phyloP scores from a whole-genome alignment of 2,888 invertebrate genomes.

The Mythimna lalbum region DNA sequence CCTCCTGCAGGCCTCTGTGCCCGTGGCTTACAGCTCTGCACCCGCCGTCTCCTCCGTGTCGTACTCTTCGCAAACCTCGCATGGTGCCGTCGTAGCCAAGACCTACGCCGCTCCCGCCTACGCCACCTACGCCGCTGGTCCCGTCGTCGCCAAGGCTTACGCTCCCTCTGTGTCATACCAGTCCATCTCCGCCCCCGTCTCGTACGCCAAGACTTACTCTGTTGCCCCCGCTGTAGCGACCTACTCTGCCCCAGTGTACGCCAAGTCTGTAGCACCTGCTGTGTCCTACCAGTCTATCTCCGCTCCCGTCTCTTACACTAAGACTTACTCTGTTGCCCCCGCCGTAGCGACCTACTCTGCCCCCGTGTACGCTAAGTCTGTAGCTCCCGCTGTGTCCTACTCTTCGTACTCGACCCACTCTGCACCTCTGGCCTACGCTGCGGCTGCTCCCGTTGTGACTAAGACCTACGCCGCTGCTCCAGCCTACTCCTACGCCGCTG shows the following conservation, averaged over 20 bases:
- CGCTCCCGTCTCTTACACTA: constrained; percentile 70
- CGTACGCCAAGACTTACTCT: constrained; percentile 71
- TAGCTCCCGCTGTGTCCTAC: constrained; percentile 63
- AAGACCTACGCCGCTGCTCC: constrained; percentile 70
- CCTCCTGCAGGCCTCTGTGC: constrained; percentile 81
- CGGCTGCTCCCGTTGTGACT: constrained; percentile 70
- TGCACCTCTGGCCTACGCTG: constrained; percentile 75
- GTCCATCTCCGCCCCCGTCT: constrained; percentile 76
- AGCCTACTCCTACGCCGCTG: constrained; percentile 58
- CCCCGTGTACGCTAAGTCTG: too few species aligned
- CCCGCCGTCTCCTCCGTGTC: constrained; percentile 74
- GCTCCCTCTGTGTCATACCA: constrained; percentile 75
- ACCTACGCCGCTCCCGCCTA: constrained; percentile 66
- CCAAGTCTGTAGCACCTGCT: constrained; percentile 78
- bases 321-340: constrained; percentile 56
- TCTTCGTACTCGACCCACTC: constrained; percentile 81
- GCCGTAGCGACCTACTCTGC: constrained; percentile 34
- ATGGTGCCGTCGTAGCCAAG: constrained; percentile 75
- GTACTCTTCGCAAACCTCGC: constrained; percentile 62
- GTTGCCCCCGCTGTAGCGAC: constrained; percentile 75
- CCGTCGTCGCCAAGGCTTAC: constrained; percentile 72
- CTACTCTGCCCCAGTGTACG: constrained; percentile 72
- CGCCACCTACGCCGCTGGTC: constrained; percentile 80
- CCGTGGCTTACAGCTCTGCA: constrained; percentile 82
- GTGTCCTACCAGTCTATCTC: constrained; percentile 73